Conservation (phyloP, 2,113 vertebrate species). For the Platanista minor region DNA sequence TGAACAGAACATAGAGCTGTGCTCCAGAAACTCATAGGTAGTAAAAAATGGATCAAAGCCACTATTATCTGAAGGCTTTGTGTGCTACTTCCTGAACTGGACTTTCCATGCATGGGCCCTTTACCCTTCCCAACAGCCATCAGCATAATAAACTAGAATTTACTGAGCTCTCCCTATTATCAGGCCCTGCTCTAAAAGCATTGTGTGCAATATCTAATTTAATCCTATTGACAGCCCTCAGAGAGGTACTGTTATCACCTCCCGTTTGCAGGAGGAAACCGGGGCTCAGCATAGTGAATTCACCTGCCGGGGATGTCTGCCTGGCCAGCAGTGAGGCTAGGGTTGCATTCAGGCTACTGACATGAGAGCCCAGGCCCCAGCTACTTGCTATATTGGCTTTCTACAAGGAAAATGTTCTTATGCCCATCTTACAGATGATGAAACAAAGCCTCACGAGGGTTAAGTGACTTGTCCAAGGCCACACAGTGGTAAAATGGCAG, state of each 20-base stretch:
- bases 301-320: neutral
- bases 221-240: neutral
- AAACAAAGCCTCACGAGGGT: neutral
- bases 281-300: neutral
- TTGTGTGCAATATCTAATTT: neutral
- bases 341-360: neutral
- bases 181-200: neutral
- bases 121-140: neutral
- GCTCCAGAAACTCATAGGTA: neutral
- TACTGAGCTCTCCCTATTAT: neutral
- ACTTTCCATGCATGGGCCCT: neutral
- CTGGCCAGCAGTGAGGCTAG: neutral
- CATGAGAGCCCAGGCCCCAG: neutral
- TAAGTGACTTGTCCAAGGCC: neutral
- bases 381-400: neutral
- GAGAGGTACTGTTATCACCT: neutral
- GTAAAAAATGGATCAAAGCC: neutral
- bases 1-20: neutral
- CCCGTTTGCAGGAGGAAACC: neutral
- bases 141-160: neutral
- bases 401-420: neutral
- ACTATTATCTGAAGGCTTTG: neutral
- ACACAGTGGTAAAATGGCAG: neutral
- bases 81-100: neutral
- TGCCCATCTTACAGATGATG: neutral